Conservation (phyloP, 2,113 vertebrate species). For the Saimiri boliviensis region DNA sequence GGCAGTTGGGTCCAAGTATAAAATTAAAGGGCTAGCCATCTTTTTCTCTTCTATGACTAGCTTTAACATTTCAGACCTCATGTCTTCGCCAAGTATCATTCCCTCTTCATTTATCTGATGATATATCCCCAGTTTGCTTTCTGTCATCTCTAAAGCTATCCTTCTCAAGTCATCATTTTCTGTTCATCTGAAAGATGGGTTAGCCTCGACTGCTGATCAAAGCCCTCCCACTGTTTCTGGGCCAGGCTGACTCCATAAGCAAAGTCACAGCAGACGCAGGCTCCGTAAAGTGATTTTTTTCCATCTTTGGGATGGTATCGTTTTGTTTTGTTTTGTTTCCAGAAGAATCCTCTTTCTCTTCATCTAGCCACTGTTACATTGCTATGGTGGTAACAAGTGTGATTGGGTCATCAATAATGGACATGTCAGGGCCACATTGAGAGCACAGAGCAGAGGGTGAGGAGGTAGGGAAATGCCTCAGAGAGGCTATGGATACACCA, state of each 20-base stretch:
- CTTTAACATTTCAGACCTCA: conserved; percentile 1
- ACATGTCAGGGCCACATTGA: not conserved
- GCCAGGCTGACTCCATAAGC: not conserved
- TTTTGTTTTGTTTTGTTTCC: not conserved
- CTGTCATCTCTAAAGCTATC: not conserved
- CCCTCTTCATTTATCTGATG: not conserved
- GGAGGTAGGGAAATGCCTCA: not conserved
- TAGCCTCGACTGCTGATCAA: not conserved
- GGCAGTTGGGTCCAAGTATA: not conserved
- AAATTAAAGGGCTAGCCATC: not conserved
- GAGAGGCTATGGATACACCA: not conserved
- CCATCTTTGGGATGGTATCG: not conserved
- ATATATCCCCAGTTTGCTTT: not conserved
- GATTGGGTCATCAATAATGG: not conserved
- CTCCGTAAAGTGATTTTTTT: not conserved
- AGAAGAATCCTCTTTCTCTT: not conserved
- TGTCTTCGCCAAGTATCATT: not conserved
- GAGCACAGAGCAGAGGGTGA: not conserved
- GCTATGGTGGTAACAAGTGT: not conserved
- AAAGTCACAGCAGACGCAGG: not conserved
- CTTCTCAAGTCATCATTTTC: not conserved
- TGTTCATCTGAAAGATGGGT: not conserved
- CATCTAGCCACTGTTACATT: not conserved
- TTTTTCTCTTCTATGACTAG: not conserved
- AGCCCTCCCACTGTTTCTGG: not conserved